These are phyloP conservation scores for Coreius guichenoti DNA, from an alignment of 2,797 vertebrate species.

Conservation along the genomic window DNA sequence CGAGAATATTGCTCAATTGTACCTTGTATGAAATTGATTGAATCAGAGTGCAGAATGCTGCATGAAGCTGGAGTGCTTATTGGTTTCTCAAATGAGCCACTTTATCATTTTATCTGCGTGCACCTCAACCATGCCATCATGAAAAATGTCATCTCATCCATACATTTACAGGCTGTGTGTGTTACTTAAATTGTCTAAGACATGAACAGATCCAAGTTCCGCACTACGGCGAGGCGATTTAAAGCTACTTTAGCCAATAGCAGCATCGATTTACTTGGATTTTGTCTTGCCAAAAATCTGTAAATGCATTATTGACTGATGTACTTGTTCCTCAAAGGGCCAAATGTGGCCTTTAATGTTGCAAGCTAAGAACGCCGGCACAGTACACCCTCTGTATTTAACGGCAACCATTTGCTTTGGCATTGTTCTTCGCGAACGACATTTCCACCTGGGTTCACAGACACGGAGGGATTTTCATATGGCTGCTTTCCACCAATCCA, in stretches of 20 bases:
- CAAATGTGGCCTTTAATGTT: conserved; percentile 45
- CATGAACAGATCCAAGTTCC: neutral
- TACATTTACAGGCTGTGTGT: conserved; percentile 26
- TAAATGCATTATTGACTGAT: conserved; percentile 38
- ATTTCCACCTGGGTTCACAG: conserved; percentile 55
- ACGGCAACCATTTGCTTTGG: conserved; percentile 59
- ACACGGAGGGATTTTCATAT: conserved; percentile 61
- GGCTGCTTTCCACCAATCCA: conserved; percentile 58
- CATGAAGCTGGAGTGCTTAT: conserved; percentile 55
- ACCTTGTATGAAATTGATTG: conserved; percentile 59
- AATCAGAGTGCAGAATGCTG: conserved; percentile 57
- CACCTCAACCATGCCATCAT: conserved; percentile 43
- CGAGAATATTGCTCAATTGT: conserved; percentile 61
- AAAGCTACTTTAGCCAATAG: neutral
- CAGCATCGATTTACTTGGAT: conserved; percentile 22
- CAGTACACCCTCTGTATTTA: conserved; percentile 54
- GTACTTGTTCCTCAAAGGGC: conserved; percentile 27
- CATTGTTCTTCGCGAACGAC: conserved; percentile 62
- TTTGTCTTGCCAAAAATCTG: conserved; percentile 18
- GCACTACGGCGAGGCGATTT: conserved; percentile 3
- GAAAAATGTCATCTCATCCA: conserved; percentile 52
- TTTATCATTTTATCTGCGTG: conserved; percentile 56
- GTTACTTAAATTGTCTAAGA: conserved; percentile 11
- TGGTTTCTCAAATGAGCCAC: conserved; percentile 61
- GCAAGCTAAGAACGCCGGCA: conserved; percentile 13